These are phyloP conservation scores for Ormyrus thymus DNA, from an alignment of 2,888 invertebrate genomes.

Conservation along the genomic window DNA sequence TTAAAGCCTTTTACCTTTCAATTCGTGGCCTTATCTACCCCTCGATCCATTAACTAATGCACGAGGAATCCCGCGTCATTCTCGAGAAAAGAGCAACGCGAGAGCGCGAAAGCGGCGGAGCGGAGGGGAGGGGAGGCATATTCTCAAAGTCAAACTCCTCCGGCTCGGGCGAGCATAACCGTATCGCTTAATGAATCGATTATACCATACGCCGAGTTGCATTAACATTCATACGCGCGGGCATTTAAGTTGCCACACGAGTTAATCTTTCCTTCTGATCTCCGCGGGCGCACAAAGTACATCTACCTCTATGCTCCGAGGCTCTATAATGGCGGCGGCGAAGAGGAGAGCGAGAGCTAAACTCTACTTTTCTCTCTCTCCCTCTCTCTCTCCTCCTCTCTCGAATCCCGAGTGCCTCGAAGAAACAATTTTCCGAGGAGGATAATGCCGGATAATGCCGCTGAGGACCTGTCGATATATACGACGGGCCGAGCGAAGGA, in stretches of 20 bases:
- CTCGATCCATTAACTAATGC: conserved; percentile 34
- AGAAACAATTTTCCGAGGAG: conserved; percentile 52
- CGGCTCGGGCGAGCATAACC: neutral
- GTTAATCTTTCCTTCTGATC: conserved; percentile 48
- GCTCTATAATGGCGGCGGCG: neutral
- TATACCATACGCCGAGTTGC: conserved; percentile 28
- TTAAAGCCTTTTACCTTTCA: conserved; percentile 10
- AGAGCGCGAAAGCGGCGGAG: neutral
- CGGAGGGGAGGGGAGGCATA: no score
- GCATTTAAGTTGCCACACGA: conserved; percentile 37
- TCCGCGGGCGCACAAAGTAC: conserved; percentile 41
- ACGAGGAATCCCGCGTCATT: conserved; percentile 1
- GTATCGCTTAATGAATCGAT: conserved; percentile 48
- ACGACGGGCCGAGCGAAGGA: neutral
- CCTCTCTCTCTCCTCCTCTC: no score
- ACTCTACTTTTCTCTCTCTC: no score
- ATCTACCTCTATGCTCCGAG: neutral
- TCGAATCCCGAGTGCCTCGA: conserved; percentile 1
- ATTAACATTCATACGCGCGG: conserved; percentile 43
- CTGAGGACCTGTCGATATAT: conserved; percentile 49
- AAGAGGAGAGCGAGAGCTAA: neutral
- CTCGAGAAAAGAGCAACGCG: conserved; percentile 12
- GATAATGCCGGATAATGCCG: conserved; percentile 44
- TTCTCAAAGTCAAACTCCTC: neutral
- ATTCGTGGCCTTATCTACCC: conserved; percentile 2